Percentiles rank a stretch among this genome's conserved stretches.
phyloP scores from a whole-genome alignment of 2,113 vertebrate species.

The Hemiscyllium ocellatum region DNA sequence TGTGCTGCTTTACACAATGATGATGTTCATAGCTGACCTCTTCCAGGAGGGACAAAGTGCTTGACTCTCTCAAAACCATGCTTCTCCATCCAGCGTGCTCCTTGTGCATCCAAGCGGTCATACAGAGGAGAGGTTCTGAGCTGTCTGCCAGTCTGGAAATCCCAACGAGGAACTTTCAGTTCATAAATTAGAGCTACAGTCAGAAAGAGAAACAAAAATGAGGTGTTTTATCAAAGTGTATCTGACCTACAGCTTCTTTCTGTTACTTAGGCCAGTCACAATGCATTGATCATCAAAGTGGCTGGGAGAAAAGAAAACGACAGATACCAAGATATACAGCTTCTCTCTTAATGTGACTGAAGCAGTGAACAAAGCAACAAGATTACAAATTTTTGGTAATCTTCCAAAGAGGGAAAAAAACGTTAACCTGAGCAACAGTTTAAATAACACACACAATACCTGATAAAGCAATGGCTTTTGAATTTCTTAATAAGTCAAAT shows the following conservation, averaged over 20 bases:
- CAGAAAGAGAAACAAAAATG: neutral
- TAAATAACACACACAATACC: neutral
- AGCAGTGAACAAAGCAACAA: neutral
- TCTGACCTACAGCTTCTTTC: neutral
- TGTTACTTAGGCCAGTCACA: neutral
- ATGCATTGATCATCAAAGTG: neutral
- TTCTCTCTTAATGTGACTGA: neutral
- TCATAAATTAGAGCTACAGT: slow-evolving; percentile 80
- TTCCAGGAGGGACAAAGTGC: slow-evolving; percentile 86
- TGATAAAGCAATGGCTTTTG: neutral
- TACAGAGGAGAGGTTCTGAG: slow-evolving; percentile 88
- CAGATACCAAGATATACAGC: neutral
- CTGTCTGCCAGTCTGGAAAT: slow-evolving; percentile 94
- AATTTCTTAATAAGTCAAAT: neutral
- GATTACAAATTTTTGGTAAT: neutral
- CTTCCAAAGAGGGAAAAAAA: neutral
- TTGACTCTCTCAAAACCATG: slow-evolving; percentile 95
- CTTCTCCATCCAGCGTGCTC: slow-evolving; percentile 97
- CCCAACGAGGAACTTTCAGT: slow-evolving; percentile 94
- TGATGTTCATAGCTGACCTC: slow-evolving; percentile 58
- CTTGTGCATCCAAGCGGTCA: slow-evolving; percentile 88
- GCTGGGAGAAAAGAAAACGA: neutral
- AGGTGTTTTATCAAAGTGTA: neutral
- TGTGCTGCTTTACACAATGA: neutral
- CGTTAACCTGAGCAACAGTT: neutral